Conservation (phyloP, 2,888 invertebrate species). For the Catonia carolina region DNA sequence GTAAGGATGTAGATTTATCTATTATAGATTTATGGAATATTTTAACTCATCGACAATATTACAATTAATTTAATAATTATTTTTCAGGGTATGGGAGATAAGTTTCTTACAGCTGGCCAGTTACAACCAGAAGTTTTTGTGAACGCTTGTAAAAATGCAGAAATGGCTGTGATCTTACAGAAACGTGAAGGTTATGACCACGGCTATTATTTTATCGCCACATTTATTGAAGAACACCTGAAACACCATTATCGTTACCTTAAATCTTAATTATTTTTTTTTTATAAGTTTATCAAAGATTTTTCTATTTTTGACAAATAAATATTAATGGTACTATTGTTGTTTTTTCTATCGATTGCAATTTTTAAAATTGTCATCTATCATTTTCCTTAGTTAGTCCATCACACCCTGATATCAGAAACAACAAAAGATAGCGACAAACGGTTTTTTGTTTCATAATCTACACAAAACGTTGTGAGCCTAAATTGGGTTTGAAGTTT, state of each 20-base stretch:
- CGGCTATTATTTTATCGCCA: slow-evolving; percentile 85
- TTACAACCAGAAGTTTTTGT: slow-evolving; percentile 79
- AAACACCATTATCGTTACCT: slow-evolving; percentile 79
- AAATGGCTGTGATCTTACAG: slow-evolving; percentile 62
- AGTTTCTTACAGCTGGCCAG: slow-evolving; percentile 67
- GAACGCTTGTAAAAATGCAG: slow-evolving; percentile 58
- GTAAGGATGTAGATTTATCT: not conserved
- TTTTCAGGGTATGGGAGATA: slow-evolving; percentile 71
- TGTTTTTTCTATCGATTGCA: too few relatives aligned
- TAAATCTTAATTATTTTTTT: slow-evolving; percentile 39
- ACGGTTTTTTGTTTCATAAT: too few relatives aligned
- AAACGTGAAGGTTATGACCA: slow-evolving; percentile 88
- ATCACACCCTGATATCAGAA: too few relatives aligned
- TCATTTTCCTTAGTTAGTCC: too few relatives aligned
- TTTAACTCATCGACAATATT: too few relatives aligned
- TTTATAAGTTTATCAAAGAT: too few relatives aligned
- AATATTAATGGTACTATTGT: too few relatives aligned
- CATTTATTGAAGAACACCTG: slow-evolving; percentile 89
- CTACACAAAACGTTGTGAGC: too few relatives aligned
- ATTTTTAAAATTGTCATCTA: too few relatives aligned
- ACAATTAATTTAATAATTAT: slow-evolving; percentile 14
- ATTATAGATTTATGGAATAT: not conserved
- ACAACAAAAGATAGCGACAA: too few relatives aligned
- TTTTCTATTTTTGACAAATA: too few relatives aligned
- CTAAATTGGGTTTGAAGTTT: too few relatives aligned